A percentile compares a stretch with the other conserved stretches of the same genome.
Evolutionary conservation across 2,113 vertebrate species (phyloP).

Genomic region (Oplegnathus fasciatus): DNA sequence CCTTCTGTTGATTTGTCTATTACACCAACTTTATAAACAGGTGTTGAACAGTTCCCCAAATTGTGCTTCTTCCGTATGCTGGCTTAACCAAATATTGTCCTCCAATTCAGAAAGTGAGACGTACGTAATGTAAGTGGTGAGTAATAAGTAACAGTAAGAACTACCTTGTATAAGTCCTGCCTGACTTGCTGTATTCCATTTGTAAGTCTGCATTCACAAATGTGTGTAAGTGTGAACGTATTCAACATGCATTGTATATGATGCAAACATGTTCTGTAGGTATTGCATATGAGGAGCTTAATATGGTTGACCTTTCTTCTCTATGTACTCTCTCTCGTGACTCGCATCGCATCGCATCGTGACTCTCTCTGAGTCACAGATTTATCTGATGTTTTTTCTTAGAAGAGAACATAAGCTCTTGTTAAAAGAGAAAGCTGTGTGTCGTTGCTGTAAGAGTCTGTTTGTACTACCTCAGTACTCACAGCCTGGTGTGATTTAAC

Average conservation of each 20-base stretch:
- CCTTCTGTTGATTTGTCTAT: background rate
- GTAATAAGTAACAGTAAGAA: background rate
- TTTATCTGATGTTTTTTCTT: background rate
- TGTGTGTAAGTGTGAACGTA: too few species aligned
- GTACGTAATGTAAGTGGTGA: too few species aligned
- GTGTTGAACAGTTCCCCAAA: background rate
- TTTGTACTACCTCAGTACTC: constrained; percentile 26
- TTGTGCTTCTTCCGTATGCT: too few species aligned
- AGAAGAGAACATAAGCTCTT: constrained; percentile 4
- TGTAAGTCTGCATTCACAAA: too few species aligned
- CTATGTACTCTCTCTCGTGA: too few species aligned
- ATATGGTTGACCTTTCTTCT: background rate
- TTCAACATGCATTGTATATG: too few species aligned
- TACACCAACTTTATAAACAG: background rate
- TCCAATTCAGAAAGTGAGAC: too few species aligned
- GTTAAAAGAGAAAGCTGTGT: background rate
- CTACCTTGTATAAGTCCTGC: background rate
- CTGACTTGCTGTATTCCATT: too few species aligned
- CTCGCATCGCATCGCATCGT: too few species aligned
- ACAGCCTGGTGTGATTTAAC: constrained; percentile 17
- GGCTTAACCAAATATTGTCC: too few species aligned
- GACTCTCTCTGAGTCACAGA: background rate
- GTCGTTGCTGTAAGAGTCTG: background rate
- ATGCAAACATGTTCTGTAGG: background rate
- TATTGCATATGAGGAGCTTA: background rate